Conservation (phyloP, 2,113 vertebrate genomes). For the Carassius carassius region DNA sequence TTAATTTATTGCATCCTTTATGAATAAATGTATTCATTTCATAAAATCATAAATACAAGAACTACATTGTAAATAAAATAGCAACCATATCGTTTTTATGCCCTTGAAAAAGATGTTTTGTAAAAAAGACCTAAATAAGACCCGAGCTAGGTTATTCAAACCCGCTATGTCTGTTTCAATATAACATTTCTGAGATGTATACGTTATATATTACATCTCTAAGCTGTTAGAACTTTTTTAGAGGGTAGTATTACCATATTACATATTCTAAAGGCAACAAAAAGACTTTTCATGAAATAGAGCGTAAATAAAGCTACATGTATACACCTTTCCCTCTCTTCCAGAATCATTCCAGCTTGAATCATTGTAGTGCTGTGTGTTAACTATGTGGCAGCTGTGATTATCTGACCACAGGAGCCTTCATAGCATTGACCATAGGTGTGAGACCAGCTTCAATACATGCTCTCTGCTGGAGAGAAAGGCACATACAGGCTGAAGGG, state of each 20-base stretch:
- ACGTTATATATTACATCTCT: too few species aligned
- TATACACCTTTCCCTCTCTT: not conserved
- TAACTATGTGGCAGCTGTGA: not conserved
- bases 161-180: not conserved
- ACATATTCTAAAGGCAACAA: too few species aligned
- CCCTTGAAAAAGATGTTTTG: too few species aligned
- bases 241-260: not conserved
- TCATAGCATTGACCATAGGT: not conserved
- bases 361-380: not conserved
- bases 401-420: not conserved
- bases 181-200: too few species aligned
- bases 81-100: not conserved
- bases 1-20: too few species aligned
- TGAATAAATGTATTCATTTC: not conserved
- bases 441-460: conserved; percentile 23
- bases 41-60: not conserved
- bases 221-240: too few species aligned
- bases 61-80: not conserved
- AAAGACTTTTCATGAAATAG: not conserved
- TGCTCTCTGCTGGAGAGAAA: conserved; percentile 38
- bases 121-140: too few species aligned
- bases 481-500: not conserved
- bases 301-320: not conserved
- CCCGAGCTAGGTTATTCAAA: too few species aligned
- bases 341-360: not conserved